Evolutionary conservation across 2,797 vertebrate genomes (phyloP).

Genomic region (Chaetodon trifasciatus): DNA sequence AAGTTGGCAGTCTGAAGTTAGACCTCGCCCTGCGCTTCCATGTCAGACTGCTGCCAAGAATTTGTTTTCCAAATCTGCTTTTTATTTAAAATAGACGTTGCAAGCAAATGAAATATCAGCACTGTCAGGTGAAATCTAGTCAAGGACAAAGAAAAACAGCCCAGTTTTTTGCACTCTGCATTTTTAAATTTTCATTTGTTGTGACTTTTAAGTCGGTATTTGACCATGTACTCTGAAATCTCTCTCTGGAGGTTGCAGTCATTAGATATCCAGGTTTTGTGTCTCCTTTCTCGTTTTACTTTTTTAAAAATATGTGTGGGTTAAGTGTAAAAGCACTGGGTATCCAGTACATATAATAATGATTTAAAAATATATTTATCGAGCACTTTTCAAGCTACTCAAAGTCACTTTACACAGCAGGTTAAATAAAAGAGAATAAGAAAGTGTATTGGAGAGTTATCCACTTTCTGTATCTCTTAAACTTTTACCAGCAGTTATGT

Average conservation of each 20-base stretch:
- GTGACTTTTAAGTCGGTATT: background rate
- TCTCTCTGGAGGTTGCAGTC: background rate
- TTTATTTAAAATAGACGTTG: background rate
- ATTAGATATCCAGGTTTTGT: background rate
- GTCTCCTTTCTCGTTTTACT: background rate
- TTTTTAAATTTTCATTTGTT: background rate
- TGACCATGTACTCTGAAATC: background rate
- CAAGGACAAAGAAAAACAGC: background rate
- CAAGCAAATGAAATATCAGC: background rate
- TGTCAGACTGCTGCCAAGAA: too few species aligned
- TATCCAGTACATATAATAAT: too few species aligned
- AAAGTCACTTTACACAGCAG: too few species aligned
- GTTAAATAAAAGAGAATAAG: too few species aligned
- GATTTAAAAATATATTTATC: too few species aligned
- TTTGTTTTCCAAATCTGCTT: background rate
- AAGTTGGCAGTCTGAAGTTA: too few species aligned
- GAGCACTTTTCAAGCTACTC: too few species aligned
- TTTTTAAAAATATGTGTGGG: too few species aligned
- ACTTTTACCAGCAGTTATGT: background rate
- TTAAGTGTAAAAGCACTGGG: background rate
- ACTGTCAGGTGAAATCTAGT: too few species aligned
- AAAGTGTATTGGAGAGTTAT: background rate
- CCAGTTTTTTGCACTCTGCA: background rate
- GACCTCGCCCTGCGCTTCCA: too few species aligned
- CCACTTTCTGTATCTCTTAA: background rate